Evolutionary conservation across 1,140 invertebrate genomes (phyloP), one percentile per base, ranked within the genome.

Genomic region (Probaryconus sp.): DNA sequence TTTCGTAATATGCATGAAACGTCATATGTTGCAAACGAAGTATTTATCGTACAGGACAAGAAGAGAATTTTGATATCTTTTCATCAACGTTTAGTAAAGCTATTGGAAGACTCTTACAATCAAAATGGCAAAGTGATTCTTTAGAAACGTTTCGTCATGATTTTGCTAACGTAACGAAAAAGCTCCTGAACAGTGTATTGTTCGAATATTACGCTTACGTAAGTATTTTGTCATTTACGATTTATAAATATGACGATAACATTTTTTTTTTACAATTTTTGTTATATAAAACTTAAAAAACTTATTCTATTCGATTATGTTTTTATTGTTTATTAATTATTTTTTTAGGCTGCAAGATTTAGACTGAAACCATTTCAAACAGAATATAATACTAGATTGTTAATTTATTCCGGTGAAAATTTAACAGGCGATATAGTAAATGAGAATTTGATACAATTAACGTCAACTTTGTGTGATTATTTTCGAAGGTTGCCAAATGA

Each of bases 121-220:
- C 16, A n/a, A 35, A 30, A 0, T 75, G 64, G 72, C 20, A 18
- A 7, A 68, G 11, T 40, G 0, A 26, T 4, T 17, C 43, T 24
- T n/a, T 75, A 3, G 72, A 75, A n/a, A 7, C 64, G 0, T 75
- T 69, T 30, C 64, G 72, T 2, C 43, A 53, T 1, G 72, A 75
- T 28, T 75, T 60, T 20, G 64, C 72, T 2, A 28, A 45, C 5
- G 65, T 75, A 5, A 42, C 21, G 1, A 17, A 69, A 43, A 33
- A 35, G 33, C 37, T 75, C 1, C 45, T 68, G 43, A 28, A 75
- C 5, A 42, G 48, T 38, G 37, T 75, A 28, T 31, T 75, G 5
- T 0, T 42, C 2, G 10, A 75, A 37, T 65, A 65, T 61, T 75
- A 65, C 14, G 7, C 65, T 5, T 16, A 1, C 0, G 65, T 69